Evolutionary conservation across 2,113 vertebrate species (phyloP).

Genomic region (Dascyllus trimaculatus): DNA sequence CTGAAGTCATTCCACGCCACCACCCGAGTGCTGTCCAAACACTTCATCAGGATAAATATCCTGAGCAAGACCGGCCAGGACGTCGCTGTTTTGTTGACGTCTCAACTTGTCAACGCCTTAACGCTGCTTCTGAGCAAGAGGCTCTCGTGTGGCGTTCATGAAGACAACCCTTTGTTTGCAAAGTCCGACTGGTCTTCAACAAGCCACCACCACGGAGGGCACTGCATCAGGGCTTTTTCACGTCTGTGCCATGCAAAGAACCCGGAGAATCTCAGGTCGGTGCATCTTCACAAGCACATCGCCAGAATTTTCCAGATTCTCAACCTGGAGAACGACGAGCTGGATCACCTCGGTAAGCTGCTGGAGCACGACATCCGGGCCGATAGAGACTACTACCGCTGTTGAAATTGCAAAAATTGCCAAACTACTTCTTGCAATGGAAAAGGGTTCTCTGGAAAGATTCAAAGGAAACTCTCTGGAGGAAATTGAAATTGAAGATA

Average conservation of each 20-base stretch:
- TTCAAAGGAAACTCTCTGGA: conserved; percentile 71
- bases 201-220: conserved; percentile 28
- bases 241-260: conserved; percentile 47
- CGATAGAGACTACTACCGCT: conserved; percentile 57
- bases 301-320: no score
- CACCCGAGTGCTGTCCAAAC: no score
- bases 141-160: conserved; percentile 25
- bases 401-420: conserved; percentile 74
- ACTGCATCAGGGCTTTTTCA: conserved; percentile 47
- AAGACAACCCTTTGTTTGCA: conserved; percentile 68
- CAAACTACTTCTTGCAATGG: conserved; percentile 69
- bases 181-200: conserved; percentile 23
- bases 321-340: no score
- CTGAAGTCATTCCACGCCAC: no score
- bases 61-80: no score
- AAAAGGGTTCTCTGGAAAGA: conserved; percentile 62
- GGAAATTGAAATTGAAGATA: no score
- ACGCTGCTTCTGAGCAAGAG: conserved; percentile 60
- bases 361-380: conserved; percentile 60
- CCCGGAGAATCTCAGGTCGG: no score
- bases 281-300: no score
- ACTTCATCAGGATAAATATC: no score
- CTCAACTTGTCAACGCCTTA: no score
- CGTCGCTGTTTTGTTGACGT: no score
- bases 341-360: conserved; percentile 63